phyloP scores from a whole-genome alignment of 2,888 invertebrate species.

The Epirrita christyi region DNA sequence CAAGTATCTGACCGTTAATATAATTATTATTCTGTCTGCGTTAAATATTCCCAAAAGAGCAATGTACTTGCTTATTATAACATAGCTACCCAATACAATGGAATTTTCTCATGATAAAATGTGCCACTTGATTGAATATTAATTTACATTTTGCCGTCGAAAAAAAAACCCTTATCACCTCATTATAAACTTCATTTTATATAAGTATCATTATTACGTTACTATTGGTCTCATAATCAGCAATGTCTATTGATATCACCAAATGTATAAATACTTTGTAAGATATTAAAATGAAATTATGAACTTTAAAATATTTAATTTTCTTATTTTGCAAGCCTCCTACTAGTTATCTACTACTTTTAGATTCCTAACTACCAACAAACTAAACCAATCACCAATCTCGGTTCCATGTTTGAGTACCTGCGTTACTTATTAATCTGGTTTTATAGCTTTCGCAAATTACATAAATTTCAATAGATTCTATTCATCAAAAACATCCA shows the following conservation, averaged over 20 bases:
- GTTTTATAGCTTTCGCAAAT: too few species aligned
- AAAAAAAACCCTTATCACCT: too few species aligned
- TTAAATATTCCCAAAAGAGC: slow-evolving; percentile 25
- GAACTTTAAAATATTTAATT: background rate
- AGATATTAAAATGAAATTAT: slow-evolving; percentile 7
- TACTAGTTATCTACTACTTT: too few species aligned
- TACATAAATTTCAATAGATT: too few species aligned
- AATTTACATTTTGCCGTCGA: too few species aligned
- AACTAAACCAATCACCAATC: too few species aligned
- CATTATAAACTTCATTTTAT: background rate
- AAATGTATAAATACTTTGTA: slow-evolving; percentile 21
- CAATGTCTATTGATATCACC: slow-evolving; percentile 26
- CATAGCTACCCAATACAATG: slow-evolving; percentile 6
- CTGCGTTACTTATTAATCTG: too few species aligned
- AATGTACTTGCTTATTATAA: slow-evolving; percentile 22
- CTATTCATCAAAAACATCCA: too few species aligned
- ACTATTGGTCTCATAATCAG: slow-evolving; percentile 21
- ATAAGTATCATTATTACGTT: background rate
- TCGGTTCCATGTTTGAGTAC: too few species aligned
- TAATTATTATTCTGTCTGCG: slow-evolving; percentile 28
- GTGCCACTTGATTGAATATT: too few species aligned
- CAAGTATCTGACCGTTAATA: slow-evolving; percentile 21
- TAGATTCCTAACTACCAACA: too few species aligned
- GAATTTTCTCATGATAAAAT: background rate
- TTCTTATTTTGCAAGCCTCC: too few species aligned